phyloP scores from a whole-genome alignment of 2,888 invertebrate genomes.

The Escarpia spicata region DNA sequence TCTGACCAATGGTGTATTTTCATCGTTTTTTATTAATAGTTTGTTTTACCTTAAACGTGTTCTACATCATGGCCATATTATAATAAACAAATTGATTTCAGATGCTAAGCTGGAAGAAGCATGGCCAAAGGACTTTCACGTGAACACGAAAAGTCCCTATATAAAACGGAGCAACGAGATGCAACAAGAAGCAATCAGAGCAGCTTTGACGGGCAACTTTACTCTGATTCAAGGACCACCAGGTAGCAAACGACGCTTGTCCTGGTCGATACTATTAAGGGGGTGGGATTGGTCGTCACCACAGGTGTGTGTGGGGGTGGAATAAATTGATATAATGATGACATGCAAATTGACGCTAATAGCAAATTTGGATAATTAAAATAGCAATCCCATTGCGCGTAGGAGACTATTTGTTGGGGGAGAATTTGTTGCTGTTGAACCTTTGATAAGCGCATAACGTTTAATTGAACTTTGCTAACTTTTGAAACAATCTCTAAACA shows the following conservation, averaged over 20 bases:
- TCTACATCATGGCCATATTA: not conserved
- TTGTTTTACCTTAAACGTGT: not conserved
- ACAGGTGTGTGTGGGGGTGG: no score
- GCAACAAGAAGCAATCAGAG: conserved; percentile 50
- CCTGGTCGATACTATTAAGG: not conserved
- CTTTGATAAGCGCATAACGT: no score
- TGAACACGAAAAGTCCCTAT: not conserved
- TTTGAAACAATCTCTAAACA: no score
- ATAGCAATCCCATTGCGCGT: no score
- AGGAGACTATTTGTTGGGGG: no score
- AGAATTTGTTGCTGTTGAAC: no score
- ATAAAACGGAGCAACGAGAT: conserved; percentile 41
- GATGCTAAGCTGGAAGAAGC: not conserved
- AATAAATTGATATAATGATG: no score
- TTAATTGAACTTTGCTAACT: no score
- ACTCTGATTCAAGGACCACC: conserved; percentile 56
- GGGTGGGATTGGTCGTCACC: no score
- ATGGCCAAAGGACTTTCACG: not conserved
- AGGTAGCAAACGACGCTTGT: conserved; percentile 40
- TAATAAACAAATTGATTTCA: not conserved
- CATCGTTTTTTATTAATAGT: not conserved
- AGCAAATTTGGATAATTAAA: no score
- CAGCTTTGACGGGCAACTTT: conserved; percentile 49
- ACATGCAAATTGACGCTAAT: no score
- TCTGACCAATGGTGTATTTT: no score